A percentile compares a stretch with the other conserved stretches of the same genome.
phyloP scores from a whole-genome alignment of 2,113 vertebrate genomes.

The Entomyzon cyanotis region DNA sequence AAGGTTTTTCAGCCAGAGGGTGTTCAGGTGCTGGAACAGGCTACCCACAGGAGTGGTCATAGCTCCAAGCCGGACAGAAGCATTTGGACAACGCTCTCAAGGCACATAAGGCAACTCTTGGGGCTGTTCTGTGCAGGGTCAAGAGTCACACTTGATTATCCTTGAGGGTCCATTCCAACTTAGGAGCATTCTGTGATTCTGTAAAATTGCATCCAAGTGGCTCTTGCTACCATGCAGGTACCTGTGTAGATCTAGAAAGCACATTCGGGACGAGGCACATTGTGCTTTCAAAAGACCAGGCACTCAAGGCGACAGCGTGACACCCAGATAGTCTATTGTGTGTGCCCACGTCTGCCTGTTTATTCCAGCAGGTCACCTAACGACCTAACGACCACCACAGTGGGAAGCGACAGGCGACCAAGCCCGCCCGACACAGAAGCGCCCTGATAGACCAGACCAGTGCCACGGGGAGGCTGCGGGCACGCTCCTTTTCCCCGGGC shows the following conservation, averaged over 20 bases:
- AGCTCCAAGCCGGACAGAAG: neutral
- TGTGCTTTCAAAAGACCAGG: rapidly evolving
- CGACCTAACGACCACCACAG: neutral
- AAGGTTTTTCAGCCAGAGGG: neutral
- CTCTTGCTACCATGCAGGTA: neutral
- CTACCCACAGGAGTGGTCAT: neutral
- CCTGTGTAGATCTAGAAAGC: rapidly evolving
- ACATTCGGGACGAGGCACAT: rapidly evolving
- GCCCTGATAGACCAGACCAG: rapidly evolving
- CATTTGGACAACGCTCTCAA: no score
- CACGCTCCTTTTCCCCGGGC: rapidly evolving
- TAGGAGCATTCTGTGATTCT: neutral
- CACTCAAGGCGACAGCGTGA: rapidly evolving
- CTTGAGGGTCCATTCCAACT: neutral
- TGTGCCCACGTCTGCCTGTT: rapidly evolving
- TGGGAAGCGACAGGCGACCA: rapidly evolving
- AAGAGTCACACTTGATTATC: neutral
- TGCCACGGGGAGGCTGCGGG: rapidly evolving
- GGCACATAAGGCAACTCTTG: neutral
- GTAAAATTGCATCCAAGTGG: neutral
- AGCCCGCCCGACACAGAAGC: rapidly evolving
- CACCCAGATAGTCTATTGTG: rapidly evolving
- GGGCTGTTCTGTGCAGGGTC: neutral
- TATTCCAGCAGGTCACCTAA: neutral
- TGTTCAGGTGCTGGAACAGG: neutral